Evolutionary conservation across 2,797 vertebrate species (phyloP), one percentile per base, ranked within the genome.

Genomic region (Gambusia yucatana): DNA sequence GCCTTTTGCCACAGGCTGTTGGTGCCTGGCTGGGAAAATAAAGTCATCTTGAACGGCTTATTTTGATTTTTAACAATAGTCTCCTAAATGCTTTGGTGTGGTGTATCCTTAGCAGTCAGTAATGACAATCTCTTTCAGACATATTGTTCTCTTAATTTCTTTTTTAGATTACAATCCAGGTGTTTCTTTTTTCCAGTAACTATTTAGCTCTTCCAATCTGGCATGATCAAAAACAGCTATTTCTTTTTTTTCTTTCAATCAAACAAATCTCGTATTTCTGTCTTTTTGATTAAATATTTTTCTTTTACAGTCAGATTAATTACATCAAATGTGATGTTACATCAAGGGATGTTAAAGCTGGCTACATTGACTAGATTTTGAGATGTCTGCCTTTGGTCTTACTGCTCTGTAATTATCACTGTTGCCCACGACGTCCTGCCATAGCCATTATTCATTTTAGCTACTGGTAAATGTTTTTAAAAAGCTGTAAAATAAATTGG

Each of bases 1-100:
- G 48, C 43, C n/a, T 63, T 48, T 44, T 75, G 69, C 63, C 78
- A 39, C 59, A 84, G 43, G 65, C 83, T 61, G 65, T 65, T 73
- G 76, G 57, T 65, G 25, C 50, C 73, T 55, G 7, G 75, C 50
- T 79, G 59, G 47, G 17, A 69, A 52, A 33, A 11, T 73, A n/a
- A n/a, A n/a, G 63, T 75, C 43, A 11, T 41, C 36, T 11, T 4
- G 3, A 44, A 39, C 0, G 16, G 33, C 47, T 50, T 73, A 50
- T 39, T 72, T 28, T 41, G 30, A 52, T 71, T 70, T 78, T 75
- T 8, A 36, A 43, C 59, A 63, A 75, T 39, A 46, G 33, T 41
- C 85, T 30, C 7, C 61, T 63, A 16, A 47, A 44, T 33, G 14
- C 8, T n/a, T 33, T 22, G n/a, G 1, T 46, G 10, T 59, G 3